A percentile compares a stretch with the other conserved stretches of the same genome.
These are phyloP conservation scores for Epinotia demarniana DNA, from an alignment of 2,888 invertebrate genomes.

Conservation along the genomic window DNA sequence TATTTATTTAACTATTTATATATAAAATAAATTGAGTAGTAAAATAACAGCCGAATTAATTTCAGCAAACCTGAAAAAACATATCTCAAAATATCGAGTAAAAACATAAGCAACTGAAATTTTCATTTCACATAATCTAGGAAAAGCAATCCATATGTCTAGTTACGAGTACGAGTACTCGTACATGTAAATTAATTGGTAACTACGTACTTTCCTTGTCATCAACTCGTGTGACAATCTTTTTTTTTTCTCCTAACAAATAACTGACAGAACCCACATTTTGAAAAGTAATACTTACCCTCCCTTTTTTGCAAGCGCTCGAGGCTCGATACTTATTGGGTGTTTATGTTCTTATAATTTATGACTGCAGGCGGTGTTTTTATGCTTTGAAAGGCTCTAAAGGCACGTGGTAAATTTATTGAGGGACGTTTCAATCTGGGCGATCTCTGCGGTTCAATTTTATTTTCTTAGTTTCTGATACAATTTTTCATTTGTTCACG, in stretches of 20 bases:
- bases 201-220: background rate
- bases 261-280: constrained; percentile 32
- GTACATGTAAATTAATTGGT: background rate
- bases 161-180: no score
- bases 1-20: background rate
- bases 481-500: constrained; percentile 61
- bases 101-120: background rate
- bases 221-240: background rate
- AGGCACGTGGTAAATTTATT: constrained; percentile 79
- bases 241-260: background rate
- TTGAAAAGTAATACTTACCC: constrained; percentile 31
- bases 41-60: background rate
- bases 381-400: constrained; percentile 66
- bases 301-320: constrained; percentile 57
- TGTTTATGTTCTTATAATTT: constrained; percentile 80
- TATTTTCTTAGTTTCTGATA: constrained; percentile 58
- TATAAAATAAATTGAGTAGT: background rate
- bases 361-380: constrained; percentile 73
- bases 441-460: constrained; percentile 65
- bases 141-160: background rate
- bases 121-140: background rate
- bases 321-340: constrained; percentile 62
- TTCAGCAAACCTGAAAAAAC: background rate
- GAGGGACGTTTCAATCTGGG: constrained; percentile 77
- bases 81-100: background rate